phyloP scores from a whole-genome alignment of 2,888 invertebrate genomes.

The Euplagia quadripunctaria region DNA sequence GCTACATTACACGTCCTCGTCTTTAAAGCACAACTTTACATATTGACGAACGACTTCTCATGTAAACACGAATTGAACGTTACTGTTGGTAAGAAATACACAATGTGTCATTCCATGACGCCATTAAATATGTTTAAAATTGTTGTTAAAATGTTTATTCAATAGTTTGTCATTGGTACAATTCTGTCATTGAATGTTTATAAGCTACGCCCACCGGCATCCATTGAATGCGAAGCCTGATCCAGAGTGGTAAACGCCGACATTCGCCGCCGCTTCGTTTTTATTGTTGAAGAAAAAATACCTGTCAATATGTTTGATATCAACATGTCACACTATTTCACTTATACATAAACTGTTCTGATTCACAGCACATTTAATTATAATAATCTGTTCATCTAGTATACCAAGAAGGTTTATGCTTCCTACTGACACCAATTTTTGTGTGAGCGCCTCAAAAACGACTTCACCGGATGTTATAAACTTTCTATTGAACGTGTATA shows the following conservation, averaged over 20 bases:
- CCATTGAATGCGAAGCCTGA: slow-evolving; percentile 58
- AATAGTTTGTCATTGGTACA: slow-evolving; percentile 52
- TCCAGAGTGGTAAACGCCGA: slow-evolving; percentile 59
- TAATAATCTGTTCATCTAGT: slow-evolving; percentile 42
- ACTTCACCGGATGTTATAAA: slow-evolving; percentile 77
- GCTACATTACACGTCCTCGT: slow-evolving; percentile 24
- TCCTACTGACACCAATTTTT: slow-evolving; percentile 65
- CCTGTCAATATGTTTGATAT: slow-evolving; percentile 39
- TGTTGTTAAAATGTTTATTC: slow-evolving; percentile 47
- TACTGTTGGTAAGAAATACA: slow-evolving; percentile 39
- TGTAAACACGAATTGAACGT: slow-evolving; percentile 27
- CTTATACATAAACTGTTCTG: slow-evolving; percentile 26
- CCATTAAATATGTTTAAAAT: slow-evolving; percentile 50
- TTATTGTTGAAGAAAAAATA: slow-evolving; percentile 41
- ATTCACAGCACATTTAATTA: slow-evolving; percentile 37
- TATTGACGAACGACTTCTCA: slow-evolving; percentile 22
- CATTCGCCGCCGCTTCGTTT: slow-evolving; percentile 50
- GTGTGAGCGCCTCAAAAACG: slow-evolving; percentile 55
- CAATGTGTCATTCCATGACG: slow-evolving; percentile 47
- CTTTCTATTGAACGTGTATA: slow-evolving; percentile 70
- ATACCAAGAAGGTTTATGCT: slow-evolving; percentile 58
- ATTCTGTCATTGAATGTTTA: slow-evolving; percentile 61
- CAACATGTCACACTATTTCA: slow-evolving; percentile 35
- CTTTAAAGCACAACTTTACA: slow-evolving; percentile 23
- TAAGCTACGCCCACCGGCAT: slow-evolving; percentile 62